Conservation (phyloP, 92 coral and sea anemone genomes). For the Epizoanthus rinbou region DNA sequence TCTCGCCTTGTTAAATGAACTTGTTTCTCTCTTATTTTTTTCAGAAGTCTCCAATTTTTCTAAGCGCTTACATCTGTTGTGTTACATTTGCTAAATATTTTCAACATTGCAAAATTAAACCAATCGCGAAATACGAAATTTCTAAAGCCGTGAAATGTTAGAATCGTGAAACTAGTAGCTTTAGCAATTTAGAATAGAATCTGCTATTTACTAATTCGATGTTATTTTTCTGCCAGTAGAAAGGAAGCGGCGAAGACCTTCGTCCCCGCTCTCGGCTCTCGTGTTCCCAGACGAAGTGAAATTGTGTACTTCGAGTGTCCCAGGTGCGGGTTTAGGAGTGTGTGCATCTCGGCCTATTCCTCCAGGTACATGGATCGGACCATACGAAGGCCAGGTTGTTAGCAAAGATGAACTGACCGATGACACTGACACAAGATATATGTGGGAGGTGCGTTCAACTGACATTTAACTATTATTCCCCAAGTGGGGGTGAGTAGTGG, state of each 20-base stretch:
- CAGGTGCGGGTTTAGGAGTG: constrained; percentile 87
- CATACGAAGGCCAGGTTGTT: constrained; percentile 93
- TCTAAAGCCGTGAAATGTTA: too few relatives aligned
- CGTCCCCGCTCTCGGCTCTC: constrained; percentile 69
- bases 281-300: constrained; percentile 90
- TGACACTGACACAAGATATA: constrained; percentile 72
- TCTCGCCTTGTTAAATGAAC: too few relatives aligned
- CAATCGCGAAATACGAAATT: too few relatives aligned
- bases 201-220: background rate
- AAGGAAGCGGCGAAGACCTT: constrained; percentile 49
- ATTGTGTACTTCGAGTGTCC: constrained; percentile 86
- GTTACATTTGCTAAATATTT: too few relatives aligned
- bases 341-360: constrained; percentile 94
- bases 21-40: too few relatives aligned
- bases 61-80: too few relatives aligned
- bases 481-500: background rate
- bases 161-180: too few relatives aligned
- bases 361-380: constrained; percentile 98
- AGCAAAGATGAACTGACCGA: constrained; percentile 75
- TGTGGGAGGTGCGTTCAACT: constrained; percentile 86
- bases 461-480: background rate
- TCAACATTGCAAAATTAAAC: too few relatives aligned
- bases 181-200: too few relatives aligned
- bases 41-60: too few relatives aligned
- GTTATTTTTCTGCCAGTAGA: background rate